Evolutionary conservation across 2,888 invertebrate species (phyloP).

Genomic region (Rotaria sp.): DNA sequence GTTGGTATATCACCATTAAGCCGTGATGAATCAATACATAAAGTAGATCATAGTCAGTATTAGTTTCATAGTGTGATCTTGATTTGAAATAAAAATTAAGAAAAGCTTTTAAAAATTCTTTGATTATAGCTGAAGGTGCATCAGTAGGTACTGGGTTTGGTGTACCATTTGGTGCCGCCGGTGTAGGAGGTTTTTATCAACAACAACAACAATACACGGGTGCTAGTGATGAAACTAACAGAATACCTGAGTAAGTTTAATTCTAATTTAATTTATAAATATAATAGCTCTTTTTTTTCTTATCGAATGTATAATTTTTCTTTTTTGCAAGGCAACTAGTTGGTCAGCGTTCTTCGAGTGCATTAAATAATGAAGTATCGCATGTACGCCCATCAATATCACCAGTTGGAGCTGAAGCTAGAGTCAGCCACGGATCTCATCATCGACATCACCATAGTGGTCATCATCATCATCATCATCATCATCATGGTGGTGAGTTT

Average conservation of each 20-base stretch:
- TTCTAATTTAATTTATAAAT: background rate
- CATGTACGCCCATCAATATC: background rate
- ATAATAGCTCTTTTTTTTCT: background rate
- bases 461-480: background rate
- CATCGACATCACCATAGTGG: background rate
- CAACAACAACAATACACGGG: background rate
- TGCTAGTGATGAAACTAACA: background rate
- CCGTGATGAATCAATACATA: conserved; percentile 16
- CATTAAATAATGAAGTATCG: background rate
- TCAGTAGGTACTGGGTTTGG: background rate
- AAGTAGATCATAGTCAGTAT: background rate
- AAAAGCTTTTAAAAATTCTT: background rate
- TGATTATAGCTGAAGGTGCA: background rate
- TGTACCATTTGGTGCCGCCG: background rate
- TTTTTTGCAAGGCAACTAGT: background rate
- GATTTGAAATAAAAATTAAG: background rate
- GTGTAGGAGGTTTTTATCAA: background rate
- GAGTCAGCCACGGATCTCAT: background rate
- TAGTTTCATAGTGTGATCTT: background rate
- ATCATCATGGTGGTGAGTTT: background rate
- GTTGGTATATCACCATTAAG: background rate
- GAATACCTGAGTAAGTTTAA: background rate
- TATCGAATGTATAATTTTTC: background rate
- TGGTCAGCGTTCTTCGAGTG: background rate
- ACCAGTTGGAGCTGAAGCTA: background rate